Conservation (phyloP, 2,888 invertebrate genomes). For the Anoplius nigerrimus region DNA sequence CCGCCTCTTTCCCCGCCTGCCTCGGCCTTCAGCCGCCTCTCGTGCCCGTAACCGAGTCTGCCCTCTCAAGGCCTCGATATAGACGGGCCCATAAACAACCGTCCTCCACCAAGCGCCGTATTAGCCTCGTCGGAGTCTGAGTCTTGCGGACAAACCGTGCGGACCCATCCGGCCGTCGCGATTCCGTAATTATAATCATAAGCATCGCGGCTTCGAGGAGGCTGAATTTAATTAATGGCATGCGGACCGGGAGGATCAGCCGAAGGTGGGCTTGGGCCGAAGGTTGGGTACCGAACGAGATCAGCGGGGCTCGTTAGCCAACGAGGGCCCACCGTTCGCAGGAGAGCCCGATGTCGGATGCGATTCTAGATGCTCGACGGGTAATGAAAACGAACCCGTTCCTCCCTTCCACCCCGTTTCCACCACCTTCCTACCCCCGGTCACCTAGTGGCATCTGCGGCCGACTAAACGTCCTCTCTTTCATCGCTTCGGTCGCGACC, state of each 20-base stretch:
- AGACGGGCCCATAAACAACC: no score
- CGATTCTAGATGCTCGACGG: neutral
- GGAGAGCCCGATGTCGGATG: neutral
- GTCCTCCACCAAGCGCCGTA: no score
- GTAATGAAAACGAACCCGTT: neutral
- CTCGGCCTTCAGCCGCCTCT: no score
- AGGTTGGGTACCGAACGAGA: constrained; percentile 55
- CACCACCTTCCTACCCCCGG: no score
- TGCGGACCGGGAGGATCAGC: constrained; percentile 34
- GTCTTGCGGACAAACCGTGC: constrained; percentile 13
- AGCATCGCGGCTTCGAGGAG: constrained; percentile 31
- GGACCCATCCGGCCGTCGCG: constrained; percentile 7
- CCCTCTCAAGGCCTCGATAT: no score
- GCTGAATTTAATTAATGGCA: constrained; percentile 57
- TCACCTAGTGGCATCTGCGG: no score
- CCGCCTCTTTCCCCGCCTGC: no score
- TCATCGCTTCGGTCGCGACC: no score
- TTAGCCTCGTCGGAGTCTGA: no score
- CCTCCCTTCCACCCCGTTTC: no score
- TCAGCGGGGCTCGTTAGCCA: constrained; percentile 16
- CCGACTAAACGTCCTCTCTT: no score
- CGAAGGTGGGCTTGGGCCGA: constrained; percentile 28
- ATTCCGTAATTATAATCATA: constrained; percentile 54
- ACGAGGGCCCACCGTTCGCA: neutral
- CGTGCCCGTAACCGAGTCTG: no score